These are phyloP conservation scores for Harlomillsia oculata DNA, from an alignment of 1,140 invertebrate genomes.

Conservation along the genomic window DNA sequence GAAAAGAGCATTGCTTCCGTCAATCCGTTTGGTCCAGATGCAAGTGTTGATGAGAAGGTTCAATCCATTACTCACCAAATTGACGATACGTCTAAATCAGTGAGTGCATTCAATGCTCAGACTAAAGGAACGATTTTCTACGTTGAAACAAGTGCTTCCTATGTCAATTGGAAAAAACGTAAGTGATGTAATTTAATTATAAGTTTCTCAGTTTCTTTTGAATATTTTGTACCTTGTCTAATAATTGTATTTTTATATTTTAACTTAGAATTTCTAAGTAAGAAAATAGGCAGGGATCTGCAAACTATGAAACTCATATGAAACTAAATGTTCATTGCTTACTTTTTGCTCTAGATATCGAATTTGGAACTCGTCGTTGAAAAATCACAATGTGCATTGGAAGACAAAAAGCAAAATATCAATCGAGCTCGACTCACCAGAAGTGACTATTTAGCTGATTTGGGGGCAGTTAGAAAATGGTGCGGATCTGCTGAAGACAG, in stretches of 20 bases:
- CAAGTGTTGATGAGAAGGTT: constrained; percentile 17
- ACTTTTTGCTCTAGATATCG: constrained; percentile 35
- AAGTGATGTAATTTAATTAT: constrained; percentile 2
- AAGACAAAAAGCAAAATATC: constrained; percentile 74
- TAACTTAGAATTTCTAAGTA: no score
- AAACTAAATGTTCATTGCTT: no score
- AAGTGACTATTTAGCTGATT: constrained; percentile 64
- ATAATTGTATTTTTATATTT: no score
- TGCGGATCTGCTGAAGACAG: constrained; percentile 68
- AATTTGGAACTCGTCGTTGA: constrained; percentile 57
- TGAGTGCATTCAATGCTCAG: constrained; percentile 22
- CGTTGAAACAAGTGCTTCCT: constrained; percentile 31
- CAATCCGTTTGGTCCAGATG: constrained; percentile 21
- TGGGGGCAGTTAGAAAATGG: constrained; percentile 72
- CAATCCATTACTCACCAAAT: not conserved
- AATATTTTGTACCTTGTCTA: no score
- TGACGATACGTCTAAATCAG: not conserved
- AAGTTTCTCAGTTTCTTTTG: no score
- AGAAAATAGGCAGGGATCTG: no score
- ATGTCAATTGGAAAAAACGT: constrained; percentile 27
- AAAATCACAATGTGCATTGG: constrained; percentile 62
- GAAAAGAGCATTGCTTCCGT: constrained; percentile 10
- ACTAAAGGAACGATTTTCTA: constrained; percentile 28
- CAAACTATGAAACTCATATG: no score
- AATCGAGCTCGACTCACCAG: constrained; percentile 70